phyloP scores from a whole-genome alignment of 2,888 invertebrate species.

The Hyposoter dolosus region DNA sequence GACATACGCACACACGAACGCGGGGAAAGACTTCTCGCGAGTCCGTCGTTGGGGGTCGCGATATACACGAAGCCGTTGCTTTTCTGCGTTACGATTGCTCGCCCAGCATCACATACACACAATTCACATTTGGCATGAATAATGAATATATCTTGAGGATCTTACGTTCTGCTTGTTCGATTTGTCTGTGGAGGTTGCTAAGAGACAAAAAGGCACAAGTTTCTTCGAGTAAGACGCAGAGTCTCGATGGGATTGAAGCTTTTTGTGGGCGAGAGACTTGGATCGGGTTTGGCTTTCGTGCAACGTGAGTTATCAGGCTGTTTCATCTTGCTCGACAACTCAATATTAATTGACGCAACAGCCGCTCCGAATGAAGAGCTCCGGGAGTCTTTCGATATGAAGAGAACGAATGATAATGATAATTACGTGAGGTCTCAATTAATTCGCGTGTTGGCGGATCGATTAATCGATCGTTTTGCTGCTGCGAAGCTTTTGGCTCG shows the following conservation, averaged over 20 bases:
- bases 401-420: conserved; percentile 35
- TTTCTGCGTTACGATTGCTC: conserved; percentile 43
- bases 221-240: background rate
- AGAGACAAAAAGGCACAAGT: background rate
- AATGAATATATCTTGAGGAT: conserved; percentile 55
- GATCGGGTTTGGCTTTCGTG: conserved; percentile 41
- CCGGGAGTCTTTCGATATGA: background rate
- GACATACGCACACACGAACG: background rate
- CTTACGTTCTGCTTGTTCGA: conserved; percentile 29
- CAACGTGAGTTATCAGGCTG: conserved; percentile 44
- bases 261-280: background rate
- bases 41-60: conserved; percentile 60
- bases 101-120: background rate
- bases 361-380: background rate
- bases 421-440: conserved; percentile 38
- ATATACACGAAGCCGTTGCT: conserved; percentile 37
- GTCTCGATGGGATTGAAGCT: background rate
- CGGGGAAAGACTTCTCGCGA: conserved; percentile 4
- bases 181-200: background rate
- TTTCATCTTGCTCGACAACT: conserved; percentile 49
- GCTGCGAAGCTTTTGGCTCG: background rate
- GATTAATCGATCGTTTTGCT: conserved; percentile 51
- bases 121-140: conserved; percentile 44
- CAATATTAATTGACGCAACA: conserved; percentile 58
- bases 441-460: conserved; percentile 44